Evolutionary conservation across 2,113 vertebrate genomes (phyloP), one percentile per base, ranked within the genome.

Genomic region (Cebus imitator): DNA sequence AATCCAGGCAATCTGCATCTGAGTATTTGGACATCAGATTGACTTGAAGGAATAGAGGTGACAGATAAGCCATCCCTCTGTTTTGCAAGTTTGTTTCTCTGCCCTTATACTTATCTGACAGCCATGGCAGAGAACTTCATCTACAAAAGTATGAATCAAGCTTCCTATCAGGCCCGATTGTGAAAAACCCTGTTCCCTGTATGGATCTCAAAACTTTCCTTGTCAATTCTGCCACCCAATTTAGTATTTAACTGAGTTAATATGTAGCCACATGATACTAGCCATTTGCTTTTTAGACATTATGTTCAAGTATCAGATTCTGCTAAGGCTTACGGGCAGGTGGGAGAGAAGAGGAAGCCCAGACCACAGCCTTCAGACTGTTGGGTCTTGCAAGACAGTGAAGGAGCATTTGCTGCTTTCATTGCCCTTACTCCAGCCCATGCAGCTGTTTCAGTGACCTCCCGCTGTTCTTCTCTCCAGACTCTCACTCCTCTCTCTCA

Each of bases 31-130:
- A 43, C 12, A 94, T 50, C 66, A n/a, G 72, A 20, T 75, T 83
- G 61, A n/a, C n/a, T 91, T 76, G 21, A 35, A 95, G 64, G 78
- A 83, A 73, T 11, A 70, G 27, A 86, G 32, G 20, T 32, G 72
- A 11, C 2, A 75, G 16, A 82, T 7, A 40, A 52, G 25, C 16
- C 30, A 81, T 57, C 45, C 25, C 16, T 37, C 9, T 87, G 8
- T 61, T 82, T 68, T 48, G 35, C 30, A 89, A 21, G 37, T 79
- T 75, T 45, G 75, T 70, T 86, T 83, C 40, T 96, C 94, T 52
- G 80, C 23, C 43, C 16, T 95, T 90, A 5, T 35, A 70, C 1
- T 92, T 70, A 9, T 48, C 73, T 85, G 55, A 55, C 61, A 75
- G 25, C 8, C 21, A 8, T 27, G 18, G 37, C 43, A 83, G 32